These are phyloP conservation scores for Diplodus puntazzo DNA, from an alignment of 2,797 vertebrate species.

Conservation along the genomic window DNA sequence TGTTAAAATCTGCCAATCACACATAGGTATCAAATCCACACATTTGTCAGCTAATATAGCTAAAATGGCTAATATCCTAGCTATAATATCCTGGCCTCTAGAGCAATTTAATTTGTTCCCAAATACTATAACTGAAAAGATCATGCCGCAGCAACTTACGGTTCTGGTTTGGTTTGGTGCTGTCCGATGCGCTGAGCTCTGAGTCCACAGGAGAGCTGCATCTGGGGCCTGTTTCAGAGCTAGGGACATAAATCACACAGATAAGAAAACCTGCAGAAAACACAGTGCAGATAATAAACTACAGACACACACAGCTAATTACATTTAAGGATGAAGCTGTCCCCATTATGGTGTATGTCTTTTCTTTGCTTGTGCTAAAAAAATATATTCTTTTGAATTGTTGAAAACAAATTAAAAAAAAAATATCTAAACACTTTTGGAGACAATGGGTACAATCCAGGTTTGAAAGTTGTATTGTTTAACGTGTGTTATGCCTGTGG, in stretches of 20 bases:
- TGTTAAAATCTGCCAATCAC: too few species aligned
- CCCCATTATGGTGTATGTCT: neutral
- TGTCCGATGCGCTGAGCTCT: conserved; percentile 71
- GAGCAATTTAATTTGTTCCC: too few species aligned
- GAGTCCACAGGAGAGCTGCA: conserved; percentile 92
- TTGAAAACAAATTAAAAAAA: neutral
- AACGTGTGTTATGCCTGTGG: neutral
- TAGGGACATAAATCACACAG: conserved; percentile 62
- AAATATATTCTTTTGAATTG: too few species aligned
- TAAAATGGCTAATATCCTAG: neutral
- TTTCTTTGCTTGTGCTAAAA: neutral
- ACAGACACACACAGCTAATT: neutral
- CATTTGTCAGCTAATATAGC: too few species aligned
- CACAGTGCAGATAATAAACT: neutral
- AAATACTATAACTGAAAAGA: too few species aligned
- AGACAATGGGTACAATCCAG: neutral
- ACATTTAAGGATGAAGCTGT: neutral
- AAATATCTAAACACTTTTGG: neutral
- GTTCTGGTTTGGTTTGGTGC: conserved; percentile 80
- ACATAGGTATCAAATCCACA: too few species aligned
- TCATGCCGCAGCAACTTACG: conserved; percentile 81
- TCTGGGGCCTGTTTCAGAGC: conserved; percentile 92
- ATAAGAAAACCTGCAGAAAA: conserved; percentile 30
- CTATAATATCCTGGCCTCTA: neutral
- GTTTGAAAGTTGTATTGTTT: too few species aligned